A percentile compares a stretch with the other conserved stretches of the same genome.
These are phyloP conservation scores for Hemichromis elongatus DNA, from an alignment of 2,113 vertebrate genomes.

Conservation along the genomic window DNA sequence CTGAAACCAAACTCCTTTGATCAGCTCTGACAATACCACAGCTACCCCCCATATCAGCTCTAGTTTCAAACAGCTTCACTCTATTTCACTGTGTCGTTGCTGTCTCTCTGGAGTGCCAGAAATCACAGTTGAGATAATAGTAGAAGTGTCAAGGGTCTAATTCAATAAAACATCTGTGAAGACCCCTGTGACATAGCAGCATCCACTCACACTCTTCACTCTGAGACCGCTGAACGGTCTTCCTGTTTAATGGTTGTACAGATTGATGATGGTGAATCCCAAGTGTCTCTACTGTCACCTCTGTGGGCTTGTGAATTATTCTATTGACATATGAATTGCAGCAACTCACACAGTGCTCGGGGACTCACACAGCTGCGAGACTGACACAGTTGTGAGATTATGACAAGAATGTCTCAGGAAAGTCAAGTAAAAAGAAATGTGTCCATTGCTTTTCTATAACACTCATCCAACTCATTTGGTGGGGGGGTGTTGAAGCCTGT, in stretches of 20 bases:
- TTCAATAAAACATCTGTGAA: constrained; percentile 26
- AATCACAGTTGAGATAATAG: constrained; percentile 4
- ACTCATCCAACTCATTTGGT: background rate
- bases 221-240: constrained; percentile 1
- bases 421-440: background rate
- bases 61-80: background rate
- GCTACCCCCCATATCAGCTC: background rate
- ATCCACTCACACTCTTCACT: background rate
- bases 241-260: constrained; percentile 1
- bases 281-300: background rate
- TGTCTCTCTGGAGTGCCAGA: background rate
- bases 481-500: background rate
- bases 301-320: constrained; percentile 1
- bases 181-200: background rate
- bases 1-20: background rate
- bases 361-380: background rate
- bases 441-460: background rate
- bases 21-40: background rate
- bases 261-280: background rate
- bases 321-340: background rate
- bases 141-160: constrained; percentile 10
- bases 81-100: background rate
- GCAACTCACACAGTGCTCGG: background rate
- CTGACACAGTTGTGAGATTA: background rate
- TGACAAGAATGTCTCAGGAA: background rate